phyloP scores from a whole-genome alignment of 2,888 invertebrate species.

The Lymantria dispar region DNA sequence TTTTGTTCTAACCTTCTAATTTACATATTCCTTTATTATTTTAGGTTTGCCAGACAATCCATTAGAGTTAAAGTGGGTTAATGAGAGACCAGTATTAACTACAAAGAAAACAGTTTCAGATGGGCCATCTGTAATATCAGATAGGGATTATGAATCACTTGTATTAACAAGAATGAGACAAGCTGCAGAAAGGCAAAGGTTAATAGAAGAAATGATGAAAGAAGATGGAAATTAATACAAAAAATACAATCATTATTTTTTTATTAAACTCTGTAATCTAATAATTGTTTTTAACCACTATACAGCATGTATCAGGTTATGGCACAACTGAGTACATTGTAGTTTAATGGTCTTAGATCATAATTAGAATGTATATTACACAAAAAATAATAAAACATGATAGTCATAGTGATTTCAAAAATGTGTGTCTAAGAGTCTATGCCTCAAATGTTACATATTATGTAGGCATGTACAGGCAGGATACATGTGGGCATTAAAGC shows the following conservation, averaged over 20 bases:
- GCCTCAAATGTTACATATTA: too few species aligned
- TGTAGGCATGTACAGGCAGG: too few species aligned
- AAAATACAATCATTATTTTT: neutral
- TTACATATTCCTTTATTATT: slow-evolving; percentile 3
- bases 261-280: neutral
- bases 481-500: too few species aligned
- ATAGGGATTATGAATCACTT: slow-evolving; percentile 90
- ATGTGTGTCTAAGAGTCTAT: too few species aligned
- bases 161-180: slow-evolving; percentile 91
- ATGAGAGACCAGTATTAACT: slow-evolving; percentile 68
- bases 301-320: too few species aligned
- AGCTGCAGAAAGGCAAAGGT: slow-evolving; percentile 91
- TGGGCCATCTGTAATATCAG: slow-evolving; percentile 74
- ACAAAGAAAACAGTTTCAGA: slow-evolving; percentile 47
- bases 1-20: neutral
- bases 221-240: slow-evolving; percentile 69
- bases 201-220: slow-evolving; percentile 87
- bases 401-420: too few species aligned
- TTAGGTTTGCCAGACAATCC: slow-evolving; percentile 87
- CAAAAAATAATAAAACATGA: too few species aligned
- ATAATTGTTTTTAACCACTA: too few species aligned
- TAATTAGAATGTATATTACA: too few species aligned
- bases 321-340: too few species aligned
- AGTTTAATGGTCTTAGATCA: too few species aligned
- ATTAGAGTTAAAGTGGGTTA: slow-evolving; percentile 87